Base-by-base conservation (phyloP, 2,113 vertebrate genomes). In the Damaliscus lunatus region DNA sequence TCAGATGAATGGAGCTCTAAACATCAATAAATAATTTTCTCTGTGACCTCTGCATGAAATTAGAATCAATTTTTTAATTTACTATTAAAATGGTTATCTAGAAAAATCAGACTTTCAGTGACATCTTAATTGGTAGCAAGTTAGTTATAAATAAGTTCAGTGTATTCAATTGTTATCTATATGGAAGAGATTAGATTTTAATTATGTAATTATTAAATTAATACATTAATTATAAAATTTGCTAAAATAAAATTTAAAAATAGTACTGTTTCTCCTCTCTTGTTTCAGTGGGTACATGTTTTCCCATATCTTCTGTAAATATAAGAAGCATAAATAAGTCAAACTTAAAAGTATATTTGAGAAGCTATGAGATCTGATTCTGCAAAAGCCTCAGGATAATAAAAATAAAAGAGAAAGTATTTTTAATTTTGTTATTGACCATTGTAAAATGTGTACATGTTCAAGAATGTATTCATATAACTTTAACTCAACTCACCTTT, bases 81-180 rank as follows among this genome's bases (percentile, higher is more conserved):
- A 74, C 6, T 93, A 25, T 80, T 96, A 78, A 92, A 81, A 46
- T 93, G 3, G 48, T 27, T 88, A 16, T 53, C 64, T 59, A 96
- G 77, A 60, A 95, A 95, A 97, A 40, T 88, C 15, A 77, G 33
- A 91, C 14, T 77, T 98, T 74, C 40, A 43, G 27, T 86, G 67
- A 78, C 4, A 14, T 74, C 64, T 36, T 67, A 33, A 71, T 8
- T 92, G 50, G 16, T 25, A 91, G 36, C 50, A 90, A 80, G 25
- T 92, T 90, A 90, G 60, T 84, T 83, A 8, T 59, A 94, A 95
- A 67, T 55, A 74, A 74, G 3, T 92, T 89, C 9, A 50, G 0
- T 77, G 14, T 57, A 11, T 87, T 78, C 40, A 40, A 2, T 78
- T 91, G 27, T 88, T 83, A 46, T 64, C 17, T 90, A 13, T 96